Evolutionary conservation across 2,888 invertebrate species (phyloP).

Genomic region (Rotaria macrura): DNA sequence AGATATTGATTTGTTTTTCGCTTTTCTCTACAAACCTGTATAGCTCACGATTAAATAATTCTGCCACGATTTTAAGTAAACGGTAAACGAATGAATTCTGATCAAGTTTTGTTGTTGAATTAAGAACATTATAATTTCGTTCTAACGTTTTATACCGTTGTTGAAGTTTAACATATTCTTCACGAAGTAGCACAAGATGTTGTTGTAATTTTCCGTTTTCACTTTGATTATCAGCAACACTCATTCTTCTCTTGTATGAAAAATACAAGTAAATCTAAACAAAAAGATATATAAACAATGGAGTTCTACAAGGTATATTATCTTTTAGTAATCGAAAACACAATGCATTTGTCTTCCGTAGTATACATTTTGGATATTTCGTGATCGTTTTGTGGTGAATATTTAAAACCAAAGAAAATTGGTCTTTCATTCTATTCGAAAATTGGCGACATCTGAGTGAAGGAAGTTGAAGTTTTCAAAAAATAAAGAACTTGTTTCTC

Average conservation of each 20-base stretch:
- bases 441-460: not conserved
- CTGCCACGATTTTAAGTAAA: conserved; percentile 67
- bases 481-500: too few species aligned
- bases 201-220: conserved; percentile 60
- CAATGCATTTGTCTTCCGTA: not conserved
- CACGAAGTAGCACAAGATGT: conserved; percentile 71
- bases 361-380: not conserved
- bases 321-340: not conserved
- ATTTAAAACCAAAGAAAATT: not conserved
- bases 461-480: not conserved
- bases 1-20: too few species aligned
- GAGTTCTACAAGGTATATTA: not conserved
- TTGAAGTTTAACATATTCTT: conserved; percentile 80
- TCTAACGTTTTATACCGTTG: conserved; percentile 69
- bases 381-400: not conserved
- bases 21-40: conserved; percentile 45
- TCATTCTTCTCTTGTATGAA: not conserved
- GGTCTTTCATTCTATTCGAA: not conserved
- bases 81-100: conserved; percentile 62
- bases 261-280: not conserved
- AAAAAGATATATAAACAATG: not conserved
- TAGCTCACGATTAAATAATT: conserved; percentile 64
- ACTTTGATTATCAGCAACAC: not conserved
- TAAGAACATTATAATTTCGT: conserved; percentile 65
- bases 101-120: conserved; percentile 55